A percentile compares a stretch with the other conserved stretches of the same genome.
These are phyloP conservation scores for Actenoides hombroni DNA, from an alignment of 2,113 vertebrate genomes.

Conservation along the genomic window DNA sequence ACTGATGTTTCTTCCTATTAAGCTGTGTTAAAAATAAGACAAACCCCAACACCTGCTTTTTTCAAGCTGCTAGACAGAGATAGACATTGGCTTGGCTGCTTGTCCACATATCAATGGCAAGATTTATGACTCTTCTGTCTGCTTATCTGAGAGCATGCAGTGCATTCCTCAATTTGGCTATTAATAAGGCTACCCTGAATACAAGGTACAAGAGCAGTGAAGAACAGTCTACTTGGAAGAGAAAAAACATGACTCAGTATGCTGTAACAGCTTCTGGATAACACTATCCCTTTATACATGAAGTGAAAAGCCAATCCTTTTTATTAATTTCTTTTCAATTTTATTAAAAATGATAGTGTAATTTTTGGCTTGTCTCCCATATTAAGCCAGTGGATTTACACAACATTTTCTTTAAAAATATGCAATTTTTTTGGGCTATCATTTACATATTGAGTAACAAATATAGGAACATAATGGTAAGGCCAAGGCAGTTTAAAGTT, in stretches of 20 bases:
- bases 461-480: not conserved
- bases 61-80: conserved; percentile 43
- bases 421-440: not conserved
- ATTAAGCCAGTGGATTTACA: not conserved
- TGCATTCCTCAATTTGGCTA: conserved; percentile 19
- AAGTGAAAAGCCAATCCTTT: not conserved
- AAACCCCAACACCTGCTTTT: not conserved
- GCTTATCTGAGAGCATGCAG: conserved; percentile 27
- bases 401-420: not conserved
- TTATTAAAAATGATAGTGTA: not conserved
- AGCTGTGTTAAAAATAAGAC: not conserved
- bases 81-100: not conserved
- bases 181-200: not conserved
- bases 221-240: not conserved
- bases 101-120: not conserved
- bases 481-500: not conserved
- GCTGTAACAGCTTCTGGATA: not conserved
- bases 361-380: not conserved
- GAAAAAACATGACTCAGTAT: not conserved
- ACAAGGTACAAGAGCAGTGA: not conserved
- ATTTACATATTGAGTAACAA: not conserved
- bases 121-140: conserved; percentile 1
- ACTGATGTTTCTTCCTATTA: not conserved
- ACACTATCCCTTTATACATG: not conserved
- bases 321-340: not conserved